Conservation (phyloP, 1,140 invertebrate species). For the Harpegnathos saltator region DNA sequence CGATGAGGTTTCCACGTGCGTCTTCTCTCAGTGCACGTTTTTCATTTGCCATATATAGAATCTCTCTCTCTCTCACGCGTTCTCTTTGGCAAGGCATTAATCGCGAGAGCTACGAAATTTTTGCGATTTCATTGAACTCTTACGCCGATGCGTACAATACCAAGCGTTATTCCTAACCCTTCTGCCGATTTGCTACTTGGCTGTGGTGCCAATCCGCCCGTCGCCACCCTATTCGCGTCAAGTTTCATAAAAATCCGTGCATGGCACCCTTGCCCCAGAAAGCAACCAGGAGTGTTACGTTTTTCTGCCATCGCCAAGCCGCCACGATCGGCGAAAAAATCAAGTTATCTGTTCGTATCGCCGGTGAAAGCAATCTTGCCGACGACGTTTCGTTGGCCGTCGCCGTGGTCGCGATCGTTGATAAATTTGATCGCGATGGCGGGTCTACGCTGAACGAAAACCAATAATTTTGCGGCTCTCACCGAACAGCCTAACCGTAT, state of each 20-base stretch:
- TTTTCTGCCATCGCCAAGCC: constrained; percentile 33
- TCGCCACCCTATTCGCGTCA: neutral
- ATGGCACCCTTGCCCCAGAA: neutral
- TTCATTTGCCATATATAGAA: too few species aligned
- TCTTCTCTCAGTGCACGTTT: too few species aligned
- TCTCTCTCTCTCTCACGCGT: too few species aligned
- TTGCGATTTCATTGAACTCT: too few species aligned
- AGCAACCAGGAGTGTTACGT: neutral
- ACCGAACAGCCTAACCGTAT: constrained; percentile 58
- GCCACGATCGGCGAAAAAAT: constrained; percentile 57
- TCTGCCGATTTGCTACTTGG: neutral
- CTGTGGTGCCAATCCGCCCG: neutral
- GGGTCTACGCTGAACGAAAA: constrained; percentile 71
- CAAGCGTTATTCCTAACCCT: neutral
- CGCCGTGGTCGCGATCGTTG: constrained; percentile 58
- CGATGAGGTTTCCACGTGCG: too few species aligned
- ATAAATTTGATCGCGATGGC: constrained; percentile 76
- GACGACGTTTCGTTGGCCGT: constrained; percentile 67
- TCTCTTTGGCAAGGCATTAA: too few species aligned
- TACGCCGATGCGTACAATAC: neutral
- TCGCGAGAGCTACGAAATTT: too few species aligned
- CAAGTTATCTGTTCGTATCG: constrained; percentile 70
- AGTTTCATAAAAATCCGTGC: constrained; percentile 17
- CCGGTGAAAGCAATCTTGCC: constrained; percentile 63
- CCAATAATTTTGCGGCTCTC: constrained; percentile 78